A percentile compares a stretch with the other conserved stretches of the same genome.
Conservation (phyloP, 2,797 vertebrate genomes). For the Decapterus maruadsi region DNA sequence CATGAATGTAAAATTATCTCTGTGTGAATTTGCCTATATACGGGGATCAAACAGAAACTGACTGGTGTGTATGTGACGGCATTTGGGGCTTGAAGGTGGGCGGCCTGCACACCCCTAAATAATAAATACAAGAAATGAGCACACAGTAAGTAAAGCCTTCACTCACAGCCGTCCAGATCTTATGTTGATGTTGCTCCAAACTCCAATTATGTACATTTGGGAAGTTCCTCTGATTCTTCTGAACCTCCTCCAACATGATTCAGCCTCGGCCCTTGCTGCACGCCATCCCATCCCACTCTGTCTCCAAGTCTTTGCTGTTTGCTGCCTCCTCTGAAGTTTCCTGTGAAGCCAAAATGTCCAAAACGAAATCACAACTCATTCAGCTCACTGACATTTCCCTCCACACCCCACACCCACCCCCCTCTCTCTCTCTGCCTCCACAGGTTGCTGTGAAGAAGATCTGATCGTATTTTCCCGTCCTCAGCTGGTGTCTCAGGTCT, state of each 20-base stretch:
- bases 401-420: background rate
- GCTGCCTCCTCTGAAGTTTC: conserved; percentile 31
- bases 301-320: conserved; percentile 23
- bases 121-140: conserved; percentile 29
- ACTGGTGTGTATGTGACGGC: background rate
- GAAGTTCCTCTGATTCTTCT: conserved; percentile 36
- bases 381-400: conserved; percentile 17
- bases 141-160: background rate
- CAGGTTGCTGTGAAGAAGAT: background rate
- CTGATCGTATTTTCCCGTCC: conserved; percentile 6
- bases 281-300: conserved; percentile 36
- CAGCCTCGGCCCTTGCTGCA: conserved; percentile 31
- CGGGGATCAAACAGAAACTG: background rate
- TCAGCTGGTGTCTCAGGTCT: conserved; percentile 21
- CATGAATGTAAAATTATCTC: background rate
- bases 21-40: background rate
- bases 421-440: background rate
- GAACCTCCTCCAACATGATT: conserved; percentile 47
- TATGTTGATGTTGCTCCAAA: conserved; percentile 33
- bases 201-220: conserved; percentile 16
- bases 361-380: conserved; percentile 39
- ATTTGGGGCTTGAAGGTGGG: background rate
- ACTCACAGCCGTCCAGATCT: conserved; percentile 3
- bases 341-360: conserved; percentile 27
- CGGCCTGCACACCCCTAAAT: background rate